Base-by-base conservation (phyloP, 2,113 vertebrate species). In the Hippopotamus amphibius region DNA sequence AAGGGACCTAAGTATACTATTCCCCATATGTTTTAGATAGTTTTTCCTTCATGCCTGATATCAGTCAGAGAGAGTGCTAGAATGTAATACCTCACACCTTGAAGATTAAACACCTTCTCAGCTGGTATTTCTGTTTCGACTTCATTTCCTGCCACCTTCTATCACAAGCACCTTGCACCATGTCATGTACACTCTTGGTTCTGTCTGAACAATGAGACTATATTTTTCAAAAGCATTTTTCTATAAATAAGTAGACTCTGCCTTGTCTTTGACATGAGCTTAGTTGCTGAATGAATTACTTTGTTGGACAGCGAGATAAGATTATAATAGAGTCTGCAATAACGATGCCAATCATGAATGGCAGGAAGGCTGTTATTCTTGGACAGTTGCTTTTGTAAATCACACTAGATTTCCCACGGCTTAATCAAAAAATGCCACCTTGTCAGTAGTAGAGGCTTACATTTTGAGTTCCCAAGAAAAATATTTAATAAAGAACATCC, bases 91-190 rank as follows among this genome's bases (percentile, higher is more conserved):
- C 93, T 97, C 93, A 95, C 96, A 97, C 96, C 96, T 97, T 7
- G 13, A 93, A 98, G 96, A 98, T 97, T 97, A 97, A 98, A 98
- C 96, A 97, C 97, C 93, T 97, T 96, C 89, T 90, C 95, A 93
- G 93, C 71, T 96, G 83, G 69, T 76, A 57, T 96, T 96, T 97
- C 89, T 97, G 89, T 93, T 96, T 91, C 48, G 1, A 93, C 86
- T 97, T 97, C 74, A 50, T 97, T 95, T 97, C 76, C 80, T 96
- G 61, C 74, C 48, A 87, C 65, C 92, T 61, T 92, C 46, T 92
- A 93, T 95, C 80, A 71, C 57, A 92, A 96, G 84, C 46, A 79
- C 93, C 89, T 92, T 92, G 68, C 71, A 57, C 88, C 41, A 65
- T 91, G 90, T 93, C 89, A 77, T 79, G 74, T 50, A 57, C 43